A percentile compares a stretch with the other conserved stretches of the same genome.
These are phyloP conservation scores for Maconellicoccus hirsutus DNA, from an alignment of 1,140 invertebrate genomes.

Conservation along the genomic window DNA sequence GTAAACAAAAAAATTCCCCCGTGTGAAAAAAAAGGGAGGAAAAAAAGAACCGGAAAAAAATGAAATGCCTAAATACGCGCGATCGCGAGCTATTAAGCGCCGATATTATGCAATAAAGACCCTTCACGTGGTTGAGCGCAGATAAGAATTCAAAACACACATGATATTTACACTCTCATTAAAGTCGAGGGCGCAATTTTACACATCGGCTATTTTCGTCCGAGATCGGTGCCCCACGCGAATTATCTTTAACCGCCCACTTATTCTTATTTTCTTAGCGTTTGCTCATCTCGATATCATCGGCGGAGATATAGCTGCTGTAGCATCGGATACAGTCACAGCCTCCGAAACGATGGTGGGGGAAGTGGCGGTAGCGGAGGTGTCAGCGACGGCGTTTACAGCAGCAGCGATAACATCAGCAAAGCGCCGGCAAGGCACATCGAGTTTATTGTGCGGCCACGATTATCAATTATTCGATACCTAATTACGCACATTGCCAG, in stretches of 20 bases:
- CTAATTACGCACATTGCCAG: too few relatives aligned
- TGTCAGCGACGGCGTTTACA: too few relatives aligned
- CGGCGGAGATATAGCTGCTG: not conserved
- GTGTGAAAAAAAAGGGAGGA: not conserved
- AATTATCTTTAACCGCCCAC: conserved; percentile 1
- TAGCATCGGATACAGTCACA: not conserved
- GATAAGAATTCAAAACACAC: conserved; percentile 19
- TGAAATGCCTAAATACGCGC: not conserved
- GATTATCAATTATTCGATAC: too few relatives aligned
- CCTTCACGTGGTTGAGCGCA: conserved; percentile 15
- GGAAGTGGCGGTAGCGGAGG: too few relatives aligned
- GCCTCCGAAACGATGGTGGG: not conserved
- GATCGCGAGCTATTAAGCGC: too few relatives aligned
- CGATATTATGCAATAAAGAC: conserved; percentile 15
- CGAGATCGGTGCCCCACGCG: conserved; percentile 17
- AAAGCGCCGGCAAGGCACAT: too few relatives aligned
- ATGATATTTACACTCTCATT: conserved; percentile 19
- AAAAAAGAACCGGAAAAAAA: not conserved
- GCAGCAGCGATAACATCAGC: too few relatives aligned
- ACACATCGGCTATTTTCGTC: conserved; percentile 21
- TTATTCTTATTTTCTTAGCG: not conserved
- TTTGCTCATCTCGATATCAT: too few relatives aligned
- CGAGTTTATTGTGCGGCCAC: too few relatives aligned
- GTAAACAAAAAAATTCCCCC: too few relatives aligned
- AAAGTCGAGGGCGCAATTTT: conserved; percentile 12